Base-by-base conservation (phyloP, 2,888 invertebrate genomes). In the Drosophila tripunctata region DNA sequence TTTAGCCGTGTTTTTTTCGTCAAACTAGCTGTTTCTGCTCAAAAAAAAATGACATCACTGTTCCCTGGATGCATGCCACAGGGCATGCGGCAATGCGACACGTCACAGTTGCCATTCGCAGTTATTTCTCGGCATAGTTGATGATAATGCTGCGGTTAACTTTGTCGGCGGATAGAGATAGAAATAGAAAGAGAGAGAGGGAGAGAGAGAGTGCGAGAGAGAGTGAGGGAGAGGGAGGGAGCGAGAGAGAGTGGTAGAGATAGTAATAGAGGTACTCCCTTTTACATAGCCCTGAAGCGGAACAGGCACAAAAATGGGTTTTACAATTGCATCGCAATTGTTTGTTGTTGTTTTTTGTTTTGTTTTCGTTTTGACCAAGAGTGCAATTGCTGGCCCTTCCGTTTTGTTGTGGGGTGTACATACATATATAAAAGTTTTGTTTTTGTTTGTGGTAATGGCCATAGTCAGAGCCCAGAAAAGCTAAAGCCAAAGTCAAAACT, bases 361-460 rank as follows among this genome's bases (percentile, higher is more conserved):
- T n/a, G 22, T 36, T 63, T 33, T 55, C 65, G 41, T 63, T 33
- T 55, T 67, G 65, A 44, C 33, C 63, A 36, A 35, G 43, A 76
- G 48, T 80, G 78, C 78, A 68, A 68, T 81, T 72, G 81, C 45
- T 41, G 73, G 80, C 83, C 80, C 80, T 85, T 81, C 80, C 86
- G 80, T 73, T 81, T 54, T 40, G 51, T 8, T 27, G 36, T 48
- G 50, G 41, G 36, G 58, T 33, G 17, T 50, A n/a, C n/a, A n/a
- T n/a, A n/a, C n/a, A n/a, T n/a, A n/a, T n/a, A 41, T 48, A 52
- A 54, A 67, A 56, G 51, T 60, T 72, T n/a, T n/a, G n/a, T n/a
- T n/a, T n/a, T n/a, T n/a, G n/a, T n/a, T n/a, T 48, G 41, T 60
- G 41, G 35, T 52, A 52, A 50, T 38, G 12, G 27, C 48, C 24